Conservation (phyloP, 2,888 invertebrate genomes). For the Philopedon plagiatum region DNA sequence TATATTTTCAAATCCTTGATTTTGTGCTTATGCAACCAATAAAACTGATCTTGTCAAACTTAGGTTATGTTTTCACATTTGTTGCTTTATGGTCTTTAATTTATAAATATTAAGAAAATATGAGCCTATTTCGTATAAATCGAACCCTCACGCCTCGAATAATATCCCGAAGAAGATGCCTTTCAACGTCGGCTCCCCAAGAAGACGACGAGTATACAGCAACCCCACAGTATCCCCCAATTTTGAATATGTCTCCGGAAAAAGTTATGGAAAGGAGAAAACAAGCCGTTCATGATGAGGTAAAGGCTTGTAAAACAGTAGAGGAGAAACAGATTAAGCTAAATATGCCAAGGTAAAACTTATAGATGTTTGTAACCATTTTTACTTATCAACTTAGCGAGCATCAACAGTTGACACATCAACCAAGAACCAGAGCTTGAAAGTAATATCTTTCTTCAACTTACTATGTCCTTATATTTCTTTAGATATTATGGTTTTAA, state of each 20-base stretch:
- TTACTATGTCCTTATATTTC: slow-evolving; percentile 3
- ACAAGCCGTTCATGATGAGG: slow-evolving; percentile 71
- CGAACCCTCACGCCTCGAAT: slow-evolving; percentile 6
- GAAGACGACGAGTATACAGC: slow-evolving; percentile 65
- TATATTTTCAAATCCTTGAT: too few relatives aligned
- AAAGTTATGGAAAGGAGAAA: slow-evolving; percentile 70
- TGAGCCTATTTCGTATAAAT: slow-evolving; percentile 40
- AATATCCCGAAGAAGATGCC: slow-evolving; percentile 23
- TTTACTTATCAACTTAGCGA: too few relatives aligned
- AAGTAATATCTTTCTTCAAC: too few relatives aligned
- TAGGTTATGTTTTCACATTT: too few relatives aligned
- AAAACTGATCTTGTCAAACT: too few relatives aligned
- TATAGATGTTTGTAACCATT: too few relatives aligned
- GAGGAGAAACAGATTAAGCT: slow-evolving; percentile 89
- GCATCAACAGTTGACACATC: too few relatives aligned
- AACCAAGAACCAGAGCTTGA: too few relatives aligned
- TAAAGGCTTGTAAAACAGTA: slow-evolving; percentile 78
- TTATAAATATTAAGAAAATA: too few relatives aligned
- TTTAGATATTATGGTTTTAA: slow-evolving; percentile 82
- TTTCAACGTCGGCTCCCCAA: slow-evolving; percentile 25
- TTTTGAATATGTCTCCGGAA: slow-evolving; percentile 73
- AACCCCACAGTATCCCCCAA: slow-evolving; percentile 74
- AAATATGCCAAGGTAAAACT: slow-evolving; percentile 81
- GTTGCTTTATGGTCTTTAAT: too few relatives aligned
- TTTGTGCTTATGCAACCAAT: too few relatives aligned